Evolutionary conservation across 1,140 invertebrate genomes (phyloP).

Genomic region (Caerostris darwini): DNA sequence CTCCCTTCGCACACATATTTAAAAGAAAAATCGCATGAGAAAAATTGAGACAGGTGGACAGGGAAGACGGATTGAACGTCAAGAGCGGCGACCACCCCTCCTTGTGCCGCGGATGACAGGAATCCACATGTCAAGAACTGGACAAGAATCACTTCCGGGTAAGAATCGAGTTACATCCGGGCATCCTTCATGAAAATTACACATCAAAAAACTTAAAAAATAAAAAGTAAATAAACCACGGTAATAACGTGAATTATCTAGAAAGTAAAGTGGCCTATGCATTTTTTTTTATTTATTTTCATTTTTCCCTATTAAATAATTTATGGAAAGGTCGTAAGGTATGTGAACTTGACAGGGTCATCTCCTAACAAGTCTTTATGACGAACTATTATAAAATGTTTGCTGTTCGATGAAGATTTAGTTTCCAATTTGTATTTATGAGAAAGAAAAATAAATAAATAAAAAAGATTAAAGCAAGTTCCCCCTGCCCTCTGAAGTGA

Average conservation of each 20-base stretch:
- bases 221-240: neutral
- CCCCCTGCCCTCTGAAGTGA: too few relatives aligned
- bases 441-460: too few relatives aligned
- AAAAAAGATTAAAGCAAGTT: too few relatives aligned
- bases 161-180: neutral
- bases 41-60: neutral
- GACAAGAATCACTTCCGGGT: neutral
- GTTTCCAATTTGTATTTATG: too few relatives aligned
- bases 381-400: neutral
- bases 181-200: neutral
- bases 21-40: neutral
- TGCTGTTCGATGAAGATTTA: too few relatives aligned
- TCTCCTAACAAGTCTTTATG: neutral
- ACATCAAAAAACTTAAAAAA: neutral
- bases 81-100: neutral
- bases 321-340: neutral
- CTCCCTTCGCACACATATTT: neutral
- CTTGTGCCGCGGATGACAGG: neutral
- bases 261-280: neutral
- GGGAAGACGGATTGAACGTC: conserved; percentile 3
- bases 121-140: neutral
- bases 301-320: neutral
- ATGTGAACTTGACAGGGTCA: neutral
- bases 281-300: neutral
- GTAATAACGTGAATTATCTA: neutral